A percentile compares a stretch with the other conserved stretches of the same genome.
phyloP scores from a whole-genome alignment of 2,888 invertebrate genomes.

The Philonicus albiceps region DNA sequence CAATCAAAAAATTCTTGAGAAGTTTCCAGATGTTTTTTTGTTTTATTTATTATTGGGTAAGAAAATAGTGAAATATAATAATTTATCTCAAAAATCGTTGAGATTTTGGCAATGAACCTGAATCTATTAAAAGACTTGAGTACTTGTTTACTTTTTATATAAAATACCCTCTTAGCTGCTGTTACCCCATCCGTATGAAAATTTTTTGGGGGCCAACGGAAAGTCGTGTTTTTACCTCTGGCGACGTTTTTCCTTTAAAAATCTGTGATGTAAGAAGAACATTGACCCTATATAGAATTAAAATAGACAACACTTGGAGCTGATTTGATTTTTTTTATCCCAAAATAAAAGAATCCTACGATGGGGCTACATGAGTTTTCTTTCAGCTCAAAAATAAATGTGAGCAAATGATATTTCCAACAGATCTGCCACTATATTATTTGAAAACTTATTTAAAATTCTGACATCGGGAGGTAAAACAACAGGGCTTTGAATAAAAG shows the following conservation, averaged over 20 bases:
- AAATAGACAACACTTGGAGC: background rate
- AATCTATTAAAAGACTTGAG: constrained; percentile 25
- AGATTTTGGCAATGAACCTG: constrained; percentile 34
- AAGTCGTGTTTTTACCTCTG: background rate
- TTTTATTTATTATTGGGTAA: background rate
- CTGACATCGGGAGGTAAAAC: background rate
- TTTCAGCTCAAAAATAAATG: background rate
- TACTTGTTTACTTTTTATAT: background rate
- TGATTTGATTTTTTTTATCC: background rate
- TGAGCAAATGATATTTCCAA: background rate
- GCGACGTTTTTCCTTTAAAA: background rate
- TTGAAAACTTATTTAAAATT: background rate
- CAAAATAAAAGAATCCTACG: background rate
- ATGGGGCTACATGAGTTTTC: background rate
- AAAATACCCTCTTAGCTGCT: background rate
- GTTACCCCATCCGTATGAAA: background rate
- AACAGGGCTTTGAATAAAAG: background rate
- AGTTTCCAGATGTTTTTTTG: background rate
- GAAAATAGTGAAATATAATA: background rate
- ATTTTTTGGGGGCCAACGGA: background rate
- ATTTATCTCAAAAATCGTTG: background rate
- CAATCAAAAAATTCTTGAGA: background rate
- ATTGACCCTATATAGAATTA: background rate
- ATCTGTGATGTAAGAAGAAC: background rate
- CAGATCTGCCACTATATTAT: background rate